Conservation (phyloP, 2,113 vertebrate species). For the Oreochromis spilurus region DNA sequence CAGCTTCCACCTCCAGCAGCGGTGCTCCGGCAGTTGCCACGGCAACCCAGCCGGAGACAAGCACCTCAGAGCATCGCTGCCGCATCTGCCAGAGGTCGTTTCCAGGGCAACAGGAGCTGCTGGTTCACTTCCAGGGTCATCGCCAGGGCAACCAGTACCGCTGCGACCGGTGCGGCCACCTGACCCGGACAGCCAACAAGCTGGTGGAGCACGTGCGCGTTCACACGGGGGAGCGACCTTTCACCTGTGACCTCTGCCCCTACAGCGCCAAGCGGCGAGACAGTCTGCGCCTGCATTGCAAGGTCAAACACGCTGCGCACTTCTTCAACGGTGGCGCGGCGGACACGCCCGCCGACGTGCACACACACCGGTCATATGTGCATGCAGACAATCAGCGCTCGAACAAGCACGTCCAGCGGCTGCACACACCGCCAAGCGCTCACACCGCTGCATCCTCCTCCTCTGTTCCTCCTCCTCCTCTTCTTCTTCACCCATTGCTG, state of each 20-base stretch:
- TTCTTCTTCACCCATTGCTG: conserved; percentile 59
- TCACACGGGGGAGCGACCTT: conserved; percentile 97
- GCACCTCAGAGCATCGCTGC: conserved; percentile 83
- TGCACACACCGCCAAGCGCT: conserved; percentile 26
- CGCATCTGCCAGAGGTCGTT: conserved; percentile 97
- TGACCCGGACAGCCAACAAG: conserved; percentile 99
- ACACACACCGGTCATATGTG: conserved; percentile 55
- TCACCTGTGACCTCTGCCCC: conserved; percentile 97
- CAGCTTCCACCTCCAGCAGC: conserved; percentile 67
- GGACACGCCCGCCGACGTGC: conserved; percentile 21
- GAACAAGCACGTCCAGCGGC: conserved; percentile 66
- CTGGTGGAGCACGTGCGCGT: conserved; percentile 97
- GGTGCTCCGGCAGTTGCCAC: conserved; percentile 78
- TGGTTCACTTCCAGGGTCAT: conserved; percentile 94
- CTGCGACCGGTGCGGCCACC: conserved; percentile 97
- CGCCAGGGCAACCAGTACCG: conserved; percentile 98
- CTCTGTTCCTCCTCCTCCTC: conserved; percentile 69
- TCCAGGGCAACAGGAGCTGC: conserved; percentile 95
- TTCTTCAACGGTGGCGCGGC: conserved; percentile 74
- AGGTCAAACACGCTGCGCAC: conserved; percentile 90
- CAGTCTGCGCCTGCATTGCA: conserved; percentile 99
- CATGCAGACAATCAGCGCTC: conserved; percentile 65
- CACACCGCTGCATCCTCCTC: conserved; percentile 31
- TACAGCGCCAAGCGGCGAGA: conserved; percentile 99
- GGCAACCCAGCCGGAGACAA: conserved; percentile 60